A percentile compares a stretch with the other conserved stretches of the same genome.
Conservation (phyloP, 1,140 invertebrate species). For the Diuraphis noxia region DNA sequence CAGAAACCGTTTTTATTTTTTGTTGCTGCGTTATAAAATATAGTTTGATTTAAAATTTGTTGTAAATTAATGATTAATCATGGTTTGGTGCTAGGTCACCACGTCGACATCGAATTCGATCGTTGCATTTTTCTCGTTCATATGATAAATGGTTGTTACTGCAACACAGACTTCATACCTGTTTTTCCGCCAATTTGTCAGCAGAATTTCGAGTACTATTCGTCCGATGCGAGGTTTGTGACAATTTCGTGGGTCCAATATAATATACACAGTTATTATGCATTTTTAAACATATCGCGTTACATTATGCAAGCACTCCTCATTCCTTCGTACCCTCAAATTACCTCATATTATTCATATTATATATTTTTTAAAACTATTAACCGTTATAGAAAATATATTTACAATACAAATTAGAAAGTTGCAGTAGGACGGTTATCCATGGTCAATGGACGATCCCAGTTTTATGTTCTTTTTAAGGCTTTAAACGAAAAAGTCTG, state of each 20-base stretch:
- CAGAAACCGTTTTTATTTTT: not conserved
- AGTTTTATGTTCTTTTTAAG: not conserved
- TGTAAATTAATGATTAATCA: not conserved
- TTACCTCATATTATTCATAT: not conserved
- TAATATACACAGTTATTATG: not conserved
- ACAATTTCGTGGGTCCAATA: not conserved
- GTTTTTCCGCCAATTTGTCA: not conserved
- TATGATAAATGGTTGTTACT: not conserved
- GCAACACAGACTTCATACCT: not conserved
- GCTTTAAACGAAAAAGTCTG: not conserved
- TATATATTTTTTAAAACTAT: not conserved
- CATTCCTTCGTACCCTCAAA: not conserved
- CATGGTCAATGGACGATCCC: not conserved
- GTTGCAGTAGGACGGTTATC: not conserved
- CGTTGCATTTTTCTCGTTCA: not conserved
- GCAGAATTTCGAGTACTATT: not conserved
- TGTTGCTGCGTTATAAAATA: not conserved
- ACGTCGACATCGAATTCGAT: not conserved
- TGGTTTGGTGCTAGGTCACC: not conserved
- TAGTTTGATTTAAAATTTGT: not conserved
- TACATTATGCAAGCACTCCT: too few relatives aligned
- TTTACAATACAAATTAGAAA: not conserved
- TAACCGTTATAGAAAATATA: not conserved
- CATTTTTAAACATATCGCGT: not conserved
- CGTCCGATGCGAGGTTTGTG: not conserved